A percentile compares a stretch with the other conserved stretches of the same genome.
phyloP scores from a whole-genome alignment of 2,888 invertebrate genomes.

The Sylvicola cinctus region DNA sequence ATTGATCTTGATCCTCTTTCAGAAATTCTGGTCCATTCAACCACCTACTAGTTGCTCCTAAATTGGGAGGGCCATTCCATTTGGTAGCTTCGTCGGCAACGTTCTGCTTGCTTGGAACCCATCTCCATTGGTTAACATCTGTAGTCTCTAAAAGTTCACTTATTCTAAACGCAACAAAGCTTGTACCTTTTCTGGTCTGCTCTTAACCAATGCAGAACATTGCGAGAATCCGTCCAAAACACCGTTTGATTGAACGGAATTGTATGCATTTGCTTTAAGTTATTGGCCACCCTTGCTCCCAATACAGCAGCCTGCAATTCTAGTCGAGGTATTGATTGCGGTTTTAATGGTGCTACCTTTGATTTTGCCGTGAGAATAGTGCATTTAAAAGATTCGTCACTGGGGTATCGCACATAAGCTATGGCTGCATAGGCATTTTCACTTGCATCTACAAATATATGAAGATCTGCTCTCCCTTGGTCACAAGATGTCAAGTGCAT shows the following conservation, averaged over 20 bases:
- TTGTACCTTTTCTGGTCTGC: neutral
- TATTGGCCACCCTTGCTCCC: constrained; percentile 7
- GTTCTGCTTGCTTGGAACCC: constrained; percentile 11
- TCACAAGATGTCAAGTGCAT: too few species aligned
- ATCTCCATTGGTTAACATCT: constrained; percentile 10
- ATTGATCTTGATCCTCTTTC: neutral
- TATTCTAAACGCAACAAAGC: constrained; percentile 2
- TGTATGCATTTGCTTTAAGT: constrained; percentile 5
- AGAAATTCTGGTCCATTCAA: constrained; percentile 7
- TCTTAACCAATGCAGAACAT: constrained; percentile 6
- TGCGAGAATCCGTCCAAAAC: constrained; percentile 13
- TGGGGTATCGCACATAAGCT: constrained; percentile 8
- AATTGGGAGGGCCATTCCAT: neutral
- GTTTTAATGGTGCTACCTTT: constrained; percentile 11
- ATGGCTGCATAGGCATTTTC: too few species aligned
- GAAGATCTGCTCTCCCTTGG: too few species aligned
- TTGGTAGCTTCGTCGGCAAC: constrained; percentile 10
- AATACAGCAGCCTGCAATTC: constrained; percentile 10
- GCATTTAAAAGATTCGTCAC: constrained; percentile 2
- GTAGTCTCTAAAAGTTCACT: constrained; percentile 2
- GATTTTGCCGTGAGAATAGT: constrained; percentile 10
- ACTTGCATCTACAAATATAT: constrained; percentile 10
- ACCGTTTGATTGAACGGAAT: constrained; percentile 6
- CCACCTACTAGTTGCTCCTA: constrained; percentile 3
- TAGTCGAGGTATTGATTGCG: too few species aligned